Evolutionary conservation across 1,140 invertebrate genomes (phyloP), one percentile per base, ranked within the genome.

Genomic region (Lutraria rhynchaena): DNA sequence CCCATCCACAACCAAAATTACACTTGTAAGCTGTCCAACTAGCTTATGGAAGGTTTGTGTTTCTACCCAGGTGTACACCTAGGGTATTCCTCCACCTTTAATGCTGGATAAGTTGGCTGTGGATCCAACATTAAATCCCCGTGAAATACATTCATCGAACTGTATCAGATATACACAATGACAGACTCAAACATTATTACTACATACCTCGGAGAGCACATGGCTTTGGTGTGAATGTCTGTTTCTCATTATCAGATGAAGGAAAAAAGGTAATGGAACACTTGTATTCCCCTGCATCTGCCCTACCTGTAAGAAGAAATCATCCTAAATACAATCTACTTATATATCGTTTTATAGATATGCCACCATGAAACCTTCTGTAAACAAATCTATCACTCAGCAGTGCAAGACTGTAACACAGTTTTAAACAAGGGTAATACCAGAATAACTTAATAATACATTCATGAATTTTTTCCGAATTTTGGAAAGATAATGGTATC

Each of bases 251-350:
- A 0, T 27, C 19, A 7, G 55, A 61, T 22, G 3, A 7, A 17
- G 73, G 73, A 17, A 60, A 46, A 41, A 75, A 63, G 5, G 29
- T 51, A 5, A 75, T 35, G 2, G 19, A 24, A 49, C 73, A 75
- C 24, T 75, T 35, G 41, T 75, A 75, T 24, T 61, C 73, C 11
- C 73, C 73, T 44, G 63, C 31, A 17, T 75, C 73, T 44, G 55
- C 35, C 22, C 73, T 11, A 22, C n/a, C 73, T 75, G 73, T 19
- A 75, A 75, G 31, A 22, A n/a, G n/a, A n/a, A n/a, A n/a, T n/a
- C n/a, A n/a, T n/a, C n/a, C n/a, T n/a, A n/a, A n/a, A n/a, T n/a
- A n/a, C n/a, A n/a, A n/a, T n/a, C n/a, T n/a, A n/a, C n/a, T n/a
- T n/a, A n/a, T n/a, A n/a, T n/a, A n/a, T n/a, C n/a, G n/a, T n/a